Conservation (phyloP, 2,797 vertebrate species). For the Gouania willdenowi region DNA sequence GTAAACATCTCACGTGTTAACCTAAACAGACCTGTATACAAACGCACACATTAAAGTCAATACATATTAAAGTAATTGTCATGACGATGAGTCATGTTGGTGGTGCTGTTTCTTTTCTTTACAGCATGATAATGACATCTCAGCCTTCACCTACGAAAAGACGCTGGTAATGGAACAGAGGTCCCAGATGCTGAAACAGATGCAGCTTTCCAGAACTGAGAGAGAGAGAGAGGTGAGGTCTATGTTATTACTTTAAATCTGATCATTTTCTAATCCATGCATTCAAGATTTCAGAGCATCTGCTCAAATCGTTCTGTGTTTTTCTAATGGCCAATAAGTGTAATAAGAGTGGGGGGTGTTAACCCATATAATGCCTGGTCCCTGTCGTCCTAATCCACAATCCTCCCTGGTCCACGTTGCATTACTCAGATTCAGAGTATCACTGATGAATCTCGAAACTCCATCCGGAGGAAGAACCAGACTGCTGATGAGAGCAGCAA, state of each 20-base stretch:
- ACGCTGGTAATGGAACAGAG: slow-evolving; percentile 96
- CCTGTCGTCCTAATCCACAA: slow-evolving; percentile 59
- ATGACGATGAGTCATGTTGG: neutral
- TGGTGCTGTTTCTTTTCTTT: neutral
- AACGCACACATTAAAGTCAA: too few relatives aligned
- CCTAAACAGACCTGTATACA: too few relatives aligned
- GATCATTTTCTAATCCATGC: too few relatives aligned
- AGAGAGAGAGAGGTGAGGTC: slow-evolving; percentile 86
- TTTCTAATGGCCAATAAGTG: too few relatives aligned
- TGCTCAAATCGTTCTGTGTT: too few relatives aligned
- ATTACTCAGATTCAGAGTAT: slow-evolving; percentile 88
- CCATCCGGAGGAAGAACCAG: slow-evolving; percentile 85
- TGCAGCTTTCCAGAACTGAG: slow-evolving; percentile 93
- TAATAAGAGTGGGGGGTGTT: too few relatives aligned
- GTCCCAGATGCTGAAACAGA: slow-evolving; percentile 95
- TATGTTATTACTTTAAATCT: too few relatives aligned
- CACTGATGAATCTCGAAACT: slow-evolving; percentile 86
- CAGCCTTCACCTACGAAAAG: slow-evolving; percentile 96
- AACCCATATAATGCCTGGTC: slow-evolving; percentile 53
- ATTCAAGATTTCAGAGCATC: too few relatives aligned
- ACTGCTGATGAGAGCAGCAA: slow-evolving; percentile 51
- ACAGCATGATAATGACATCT: slow-evolving; percentile 94
- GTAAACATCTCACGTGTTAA: too few relatives aligned
- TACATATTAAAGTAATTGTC: too few relatives aligned
- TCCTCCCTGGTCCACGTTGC: slow-evolving; percentile 38